phyloP scores from a whole-genome alignment of 1,140 invertebrate genomes.

The Anthonomus grandis region DNA sequence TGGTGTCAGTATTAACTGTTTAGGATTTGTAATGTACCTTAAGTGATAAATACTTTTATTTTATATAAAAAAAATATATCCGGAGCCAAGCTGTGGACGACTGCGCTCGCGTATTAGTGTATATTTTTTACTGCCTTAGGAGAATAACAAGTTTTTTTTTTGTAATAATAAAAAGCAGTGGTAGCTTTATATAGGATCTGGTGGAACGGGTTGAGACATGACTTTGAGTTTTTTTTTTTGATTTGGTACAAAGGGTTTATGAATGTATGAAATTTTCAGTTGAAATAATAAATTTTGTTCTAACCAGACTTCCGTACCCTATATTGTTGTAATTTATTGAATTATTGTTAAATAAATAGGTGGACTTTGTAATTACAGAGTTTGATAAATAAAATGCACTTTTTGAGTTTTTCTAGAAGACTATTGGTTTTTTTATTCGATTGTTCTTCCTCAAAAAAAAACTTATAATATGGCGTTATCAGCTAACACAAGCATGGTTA shows the following conservation, averaged over 20 bases:
- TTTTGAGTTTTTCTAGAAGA: too few relatives aligned
- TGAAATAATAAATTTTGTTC: conserved; percentile 7
- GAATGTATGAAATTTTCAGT: conserved; percentile 6
- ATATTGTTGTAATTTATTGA: conserved; percentile 30
- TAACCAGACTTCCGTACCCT: conserved; percentile 6
- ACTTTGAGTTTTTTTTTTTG: conserved; percentile 21
- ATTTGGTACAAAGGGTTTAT: conserved; percentile 1
- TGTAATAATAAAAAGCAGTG: too few relatives aligned
- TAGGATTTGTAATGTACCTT: conserved; percentile 35
- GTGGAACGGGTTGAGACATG: conserved; percentile 27
- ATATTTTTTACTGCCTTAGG: conserved; percentile 35
- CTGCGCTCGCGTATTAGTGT: conserved; percentile 27
- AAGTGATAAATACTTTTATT: conserved; percentile 40
- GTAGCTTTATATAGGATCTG: conserved; percentile 26
- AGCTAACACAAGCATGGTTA: too few relatives aligned
- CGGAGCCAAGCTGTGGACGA: conserved; percentile 18
- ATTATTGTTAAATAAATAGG: conserved; percentile 15
- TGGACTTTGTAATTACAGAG: conserved; percentile 20
- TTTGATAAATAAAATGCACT: too few relatives aligned
- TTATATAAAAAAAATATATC: conserved; percentile 36
- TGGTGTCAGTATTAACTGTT: conserved; percentile 40
- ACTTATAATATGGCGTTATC: too few relatives aligned
- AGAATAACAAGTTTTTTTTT: conserved; percentile 27
- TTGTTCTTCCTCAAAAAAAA: too few relatives aligned
- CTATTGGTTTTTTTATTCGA: too few relatives aligned